Evolutionary conservation across 64 coral and sea anemone species (phyloP), one percentile per base, ranked within the genome.

Genomic region (Montipora foliosa): DNA sequence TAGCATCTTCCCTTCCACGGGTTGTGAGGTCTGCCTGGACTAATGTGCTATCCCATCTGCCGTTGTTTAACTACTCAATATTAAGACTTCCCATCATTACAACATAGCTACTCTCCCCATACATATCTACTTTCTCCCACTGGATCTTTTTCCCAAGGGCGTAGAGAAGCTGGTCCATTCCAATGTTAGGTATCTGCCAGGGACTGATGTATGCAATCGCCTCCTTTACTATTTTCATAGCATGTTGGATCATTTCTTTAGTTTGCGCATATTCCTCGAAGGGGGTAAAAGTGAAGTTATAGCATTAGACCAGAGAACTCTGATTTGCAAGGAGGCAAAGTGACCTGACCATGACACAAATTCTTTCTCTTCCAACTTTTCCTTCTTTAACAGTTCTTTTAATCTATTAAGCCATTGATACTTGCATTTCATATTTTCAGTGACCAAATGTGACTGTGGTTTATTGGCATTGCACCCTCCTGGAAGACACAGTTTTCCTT

Each of bases 341-440:
- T 76, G 51, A 76, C 49, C 86, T 1, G 86, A 75, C 24, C 49
- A 71, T 1, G 86, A 75, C 24, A 68, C 70, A 16, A 77, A 89
- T 25, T 89, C 73, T 58, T 77, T 89, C 37, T 87, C 83, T 8
- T 87, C 83, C 14, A 87, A 25, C 83, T 87, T 71, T 89, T 89
- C 73, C 16, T 61, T 77, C 8, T 89, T 58, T 37, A 88, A 20
- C 12, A 78, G 49, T 62, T 88, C 71, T 29, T 88, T 6, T 19
- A 76, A 69, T 48, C 58, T 88, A 13, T 15, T 57, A 44, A 76
- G 69, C 86, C 72, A 75, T 51, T 88, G 51, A 73, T 88, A 76
- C 86, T 60, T n/a, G 48, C 71, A 20, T 57, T 88, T 76, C 86
- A 77, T 51, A 76, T 76, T 76, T 88, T 77, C 72, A 88, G 67